Percentiles rank a stretch among this genome's conserved stretches.
phyloP scores from a whole-genome alignment of 2,113 vertebrate species.

The Petromus typicus region DNA sequence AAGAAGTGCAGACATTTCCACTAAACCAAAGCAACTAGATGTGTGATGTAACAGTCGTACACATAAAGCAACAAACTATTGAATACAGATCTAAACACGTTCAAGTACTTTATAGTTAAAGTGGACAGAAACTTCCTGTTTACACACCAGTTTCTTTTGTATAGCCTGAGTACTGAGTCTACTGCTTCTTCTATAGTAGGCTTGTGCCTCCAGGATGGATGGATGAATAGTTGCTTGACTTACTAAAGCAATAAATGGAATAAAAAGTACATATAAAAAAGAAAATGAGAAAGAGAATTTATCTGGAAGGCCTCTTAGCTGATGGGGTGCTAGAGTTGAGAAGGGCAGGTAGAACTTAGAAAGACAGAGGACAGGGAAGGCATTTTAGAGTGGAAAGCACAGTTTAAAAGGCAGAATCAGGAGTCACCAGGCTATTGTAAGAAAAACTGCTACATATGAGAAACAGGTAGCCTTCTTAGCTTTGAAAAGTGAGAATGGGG shows the following conservation, averaged over 20 bases:
- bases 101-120: background rate
- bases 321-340: background rate
- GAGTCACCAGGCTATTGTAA: background rate
- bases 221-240: background rate
- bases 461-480: background rate
- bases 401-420: background rate
- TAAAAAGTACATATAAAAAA: background rate
- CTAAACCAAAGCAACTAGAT: background rate
- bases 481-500: background rate
- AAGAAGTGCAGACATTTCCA: conserved; percentile 15
- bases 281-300: background rate
- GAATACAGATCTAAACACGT: background rate
- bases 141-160: background rate
- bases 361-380: background rate
- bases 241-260: background rate
- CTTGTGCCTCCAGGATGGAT: background rate
- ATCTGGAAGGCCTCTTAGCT: background rate
- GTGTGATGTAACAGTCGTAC: background rate
- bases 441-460: background rate
- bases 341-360: background rate
- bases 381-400: background rate
- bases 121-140: conserved; percentile 5
- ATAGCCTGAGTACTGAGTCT: background rate
- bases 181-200: background rate
- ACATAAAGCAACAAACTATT: background rate